A percentile compares a stretch with the other conserved stretches of the same genome.
These are phyloP conservation scores for Schizopygopsis malacanthus DNA, from an alignment of 2,797 vertebrate genomes.

Conservation along the genomic window DNA sequence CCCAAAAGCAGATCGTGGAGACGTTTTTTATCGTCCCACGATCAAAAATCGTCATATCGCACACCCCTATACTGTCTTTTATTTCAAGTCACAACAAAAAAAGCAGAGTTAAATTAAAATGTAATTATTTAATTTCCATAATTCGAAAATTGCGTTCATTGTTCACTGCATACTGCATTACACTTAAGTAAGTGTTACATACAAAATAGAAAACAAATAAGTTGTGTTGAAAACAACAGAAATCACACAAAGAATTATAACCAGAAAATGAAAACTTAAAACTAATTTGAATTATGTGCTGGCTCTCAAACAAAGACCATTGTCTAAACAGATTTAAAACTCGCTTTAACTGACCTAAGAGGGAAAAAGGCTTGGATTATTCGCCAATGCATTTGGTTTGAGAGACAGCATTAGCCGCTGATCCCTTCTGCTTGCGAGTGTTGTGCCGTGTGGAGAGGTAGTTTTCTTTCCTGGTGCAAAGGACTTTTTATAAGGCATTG, in stretches of 20 bases:
- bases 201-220: neutral
- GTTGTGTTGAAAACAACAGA: neutral
- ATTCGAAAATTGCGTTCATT: neutral
- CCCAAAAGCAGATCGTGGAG: no score
- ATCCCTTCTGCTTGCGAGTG: neutral
- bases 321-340: slow-evolving; percentile 32
- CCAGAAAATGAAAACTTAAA: neutral
- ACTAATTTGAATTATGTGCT: slow-evolving; percentile 17
- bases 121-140: slow-evolving; percentile 3
- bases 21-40: no score
- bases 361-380: slow-evolving; percentile 2
- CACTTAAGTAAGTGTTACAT: neutral
- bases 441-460: slow-evolving; percentile 31
- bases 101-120: slow-evolving; percentile 1
- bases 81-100: neutral
- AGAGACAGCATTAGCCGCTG: slow-evolving; percentile 24
- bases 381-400: slow-evolving; percentile 17
- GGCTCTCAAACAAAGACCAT: slow-evolving; percentile 43
- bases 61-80: no score
- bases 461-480: slow-evolving; percentile 43
- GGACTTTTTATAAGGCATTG: slow-evolving; percentile 33
- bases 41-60: no score
- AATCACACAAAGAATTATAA: neutral
- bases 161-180: neutral
- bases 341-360: neutral